Evolutionary conservation across 2,113 vertebrate species (phyloP).

Genomic region (Calyptommatus sinebrachiatus): DNA sequence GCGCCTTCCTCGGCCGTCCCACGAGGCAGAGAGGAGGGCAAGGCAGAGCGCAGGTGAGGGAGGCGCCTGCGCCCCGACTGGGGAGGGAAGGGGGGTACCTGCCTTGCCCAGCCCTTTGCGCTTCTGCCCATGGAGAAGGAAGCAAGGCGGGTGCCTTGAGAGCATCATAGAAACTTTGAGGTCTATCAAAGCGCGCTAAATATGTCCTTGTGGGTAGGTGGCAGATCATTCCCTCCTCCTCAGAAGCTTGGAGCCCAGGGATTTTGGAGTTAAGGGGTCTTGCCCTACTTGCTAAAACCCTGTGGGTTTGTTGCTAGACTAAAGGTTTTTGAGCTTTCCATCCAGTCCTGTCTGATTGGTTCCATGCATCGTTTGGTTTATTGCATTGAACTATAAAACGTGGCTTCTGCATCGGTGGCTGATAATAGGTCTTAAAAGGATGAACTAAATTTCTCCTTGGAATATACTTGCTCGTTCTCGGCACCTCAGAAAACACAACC

Average conservation of each 20-base stretch:
- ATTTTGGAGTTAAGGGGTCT: not conserved
- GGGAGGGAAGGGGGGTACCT: no score
- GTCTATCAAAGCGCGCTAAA: no score
- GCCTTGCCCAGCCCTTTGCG: not conserved
- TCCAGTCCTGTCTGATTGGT: not conserved
- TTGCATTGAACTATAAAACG: not conserved
- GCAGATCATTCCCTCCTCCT: no score
- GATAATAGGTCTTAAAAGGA: not conserved
- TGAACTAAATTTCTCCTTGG: not conserved
- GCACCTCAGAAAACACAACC: not conserved
- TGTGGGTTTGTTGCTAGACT: not conserved
- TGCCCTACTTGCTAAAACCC: not conserved
- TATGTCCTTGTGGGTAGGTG: no score
- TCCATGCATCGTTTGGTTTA: not conserved
- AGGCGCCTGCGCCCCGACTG: no score
- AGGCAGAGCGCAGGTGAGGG: no score
- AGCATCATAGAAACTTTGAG: no score
- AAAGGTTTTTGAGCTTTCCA: not conserved
- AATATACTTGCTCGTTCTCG: not conserved
- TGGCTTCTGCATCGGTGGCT: no score
- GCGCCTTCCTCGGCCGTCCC: no score
- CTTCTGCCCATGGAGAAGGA: no score
- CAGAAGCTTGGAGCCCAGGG: not conserved
- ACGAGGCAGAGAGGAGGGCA: no score
- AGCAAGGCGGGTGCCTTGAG: no score